phyloP scores from a whole-genome alignment of 2,888 invertebrate species.

The Prenolepis imparis region DNA sequence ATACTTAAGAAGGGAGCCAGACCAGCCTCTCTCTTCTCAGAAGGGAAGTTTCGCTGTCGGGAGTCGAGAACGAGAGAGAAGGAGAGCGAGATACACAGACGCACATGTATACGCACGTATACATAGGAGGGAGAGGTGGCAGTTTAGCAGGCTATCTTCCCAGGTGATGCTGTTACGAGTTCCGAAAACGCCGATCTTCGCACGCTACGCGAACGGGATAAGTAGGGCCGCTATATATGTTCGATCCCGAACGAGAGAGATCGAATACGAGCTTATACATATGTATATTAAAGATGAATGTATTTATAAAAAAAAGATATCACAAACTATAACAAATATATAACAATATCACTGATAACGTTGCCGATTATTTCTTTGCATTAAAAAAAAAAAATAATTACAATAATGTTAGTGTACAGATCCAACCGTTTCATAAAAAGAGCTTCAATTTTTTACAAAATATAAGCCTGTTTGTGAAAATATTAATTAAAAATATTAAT shows the following conservation, averaged over 20 bases:
- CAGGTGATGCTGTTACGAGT: slow-evolving; percentile 78
- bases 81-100: neutral
- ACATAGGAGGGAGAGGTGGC: slow-evolving; percentile 32
- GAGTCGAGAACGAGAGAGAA: slow-evolving; percentile 64
- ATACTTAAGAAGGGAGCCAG: slow-evolving; percentile 80
- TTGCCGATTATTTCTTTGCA: neutral
- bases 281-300: neutral
- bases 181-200: slow-evolving; percentile 76
- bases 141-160: slow-evolving; percentile 70
- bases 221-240: slow-evolving; percentile 31
- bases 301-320: neutral
- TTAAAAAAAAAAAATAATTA: neutral
- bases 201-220: slow-evolving; percentile 68
- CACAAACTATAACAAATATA: too few species aligned
- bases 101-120: neutral
- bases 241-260: slow-evolving; percentile 25
- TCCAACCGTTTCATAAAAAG: neutral
- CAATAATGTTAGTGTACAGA: neutral
- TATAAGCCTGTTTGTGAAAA: too few species aligned
- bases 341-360: neutral
- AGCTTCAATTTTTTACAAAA: too few species aligned
- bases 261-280: neutral
- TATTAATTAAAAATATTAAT: neutral
- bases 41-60: slow-evolving; percentile 79
- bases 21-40: slow-evolving; percentile 78